Evolutionary conservation across 2,888 invertebrate genomes (phyloP).

Genomic region (Pterostichus madidus): DNA sequence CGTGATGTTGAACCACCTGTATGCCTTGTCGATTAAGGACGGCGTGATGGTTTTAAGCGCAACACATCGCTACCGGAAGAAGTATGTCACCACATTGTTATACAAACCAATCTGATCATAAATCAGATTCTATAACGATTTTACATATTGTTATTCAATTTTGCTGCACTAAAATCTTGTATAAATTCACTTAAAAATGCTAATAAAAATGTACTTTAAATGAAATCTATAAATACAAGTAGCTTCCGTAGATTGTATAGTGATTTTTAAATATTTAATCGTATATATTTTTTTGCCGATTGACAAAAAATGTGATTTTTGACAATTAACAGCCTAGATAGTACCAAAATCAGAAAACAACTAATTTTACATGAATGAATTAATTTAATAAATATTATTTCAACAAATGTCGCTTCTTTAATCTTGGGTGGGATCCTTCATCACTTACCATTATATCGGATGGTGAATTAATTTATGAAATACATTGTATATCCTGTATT

Average conservation of each 20-base stretch:
- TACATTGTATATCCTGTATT: no score
- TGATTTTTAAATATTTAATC: conserved; percentile 15
- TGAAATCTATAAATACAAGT: conserved; percentile 7
- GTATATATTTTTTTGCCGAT: no score
- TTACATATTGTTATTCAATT: conserved; percentile 35
- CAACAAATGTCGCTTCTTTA: no score
- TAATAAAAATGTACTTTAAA: conserved; percentile 40
- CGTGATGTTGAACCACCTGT: conserved; percentile 99
- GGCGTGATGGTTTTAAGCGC: conserved; percentile 99
- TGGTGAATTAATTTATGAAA: no score
- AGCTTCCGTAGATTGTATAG: conserved; percentile 28
- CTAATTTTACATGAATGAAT: no score
- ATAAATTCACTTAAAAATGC: conserved; percentile 4
- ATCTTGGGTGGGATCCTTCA: no score
- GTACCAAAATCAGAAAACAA: no score
- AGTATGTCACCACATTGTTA: conserved; percentile 98
- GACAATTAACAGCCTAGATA: no score
- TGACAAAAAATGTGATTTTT: no score
- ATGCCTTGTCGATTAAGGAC: conserved; percentile 99
- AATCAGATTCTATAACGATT: conserved; percentile 9
- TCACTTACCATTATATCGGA: no score
- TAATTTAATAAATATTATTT: no score
- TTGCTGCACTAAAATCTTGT: conserved; percentile 16
- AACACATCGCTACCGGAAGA: conserved; percentile 98
- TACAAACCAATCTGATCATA: conserved; percentile 95